phyloP scores from a whole-genome alignment of 2,888 invertebrate species.

The Fissipunctia ypsillon region DNA sequence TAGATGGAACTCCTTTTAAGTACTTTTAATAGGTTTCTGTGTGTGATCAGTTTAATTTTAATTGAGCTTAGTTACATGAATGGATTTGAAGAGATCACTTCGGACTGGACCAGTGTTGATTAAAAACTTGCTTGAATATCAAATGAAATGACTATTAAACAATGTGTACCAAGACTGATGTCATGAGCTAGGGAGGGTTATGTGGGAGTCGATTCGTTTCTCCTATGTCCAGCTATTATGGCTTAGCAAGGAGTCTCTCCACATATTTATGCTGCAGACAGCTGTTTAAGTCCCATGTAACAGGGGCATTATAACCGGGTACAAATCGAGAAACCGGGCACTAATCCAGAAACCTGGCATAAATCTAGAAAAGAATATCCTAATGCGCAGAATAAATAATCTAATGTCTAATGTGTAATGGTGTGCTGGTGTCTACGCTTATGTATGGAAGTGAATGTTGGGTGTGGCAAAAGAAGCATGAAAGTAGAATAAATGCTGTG shows the following conservation, averaged over 20 bases:
- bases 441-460: no score
- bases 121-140: neutral
- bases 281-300: neutral
- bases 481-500: no score
- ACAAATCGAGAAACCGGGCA: neutral
- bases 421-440: no score
- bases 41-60: constrained; percentile 33
- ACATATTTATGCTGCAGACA: neutral
- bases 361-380: neutral
- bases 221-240: neutral
- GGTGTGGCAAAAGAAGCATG: no score
- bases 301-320: neutral
- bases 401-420: no score
- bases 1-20: constrained; percentile 53
- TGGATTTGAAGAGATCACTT: neutral
- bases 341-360: neutral
- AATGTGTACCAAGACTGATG: no score
- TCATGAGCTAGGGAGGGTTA: neutral
- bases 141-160: neutral
- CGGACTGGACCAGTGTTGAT: neutral
- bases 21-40: constrained; percentile 41
- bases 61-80: constrained; percentile 12
- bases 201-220: neutral
- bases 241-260: neutral
- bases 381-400: no score